Evolutionary conservation across 53 echinoderm and acorn worm genomes (phyloP), one percentile per base, ranked within the genome.

Genomic region (Stichopus horrens): DNA sequence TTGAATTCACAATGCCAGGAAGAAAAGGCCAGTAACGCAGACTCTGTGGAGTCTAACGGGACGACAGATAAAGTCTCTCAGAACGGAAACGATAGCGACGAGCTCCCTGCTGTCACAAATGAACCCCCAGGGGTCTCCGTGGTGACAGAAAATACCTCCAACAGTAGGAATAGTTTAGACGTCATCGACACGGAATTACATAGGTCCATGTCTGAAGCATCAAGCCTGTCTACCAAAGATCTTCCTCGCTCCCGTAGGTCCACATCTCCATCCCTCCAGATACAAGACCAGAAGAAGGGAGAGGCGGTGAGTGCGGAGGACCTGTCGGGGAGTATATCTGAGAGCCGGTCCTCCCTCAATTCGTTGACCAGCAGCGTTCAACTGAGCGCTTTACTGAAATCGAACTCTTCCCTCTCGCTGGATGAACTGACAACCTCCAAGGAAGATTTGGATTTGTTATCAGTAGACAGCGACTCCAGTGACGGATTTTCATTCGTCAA

Each of bases 381-480:
- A 54, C 55, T 83, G 54, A 83, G 84, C 52, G 57, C 84, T 21
- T 22, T 78, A 52, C 57, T 87, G 3, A 87, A 87, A 11, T 74
- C 89, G 55, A 86, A 88, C 56, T 95, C 95, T 16, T 83, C 89
- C 73, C 76, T 86, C 5, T 93, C 95, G 3, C 83, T 97, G 54
- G 98, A 97, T 57, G 98, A 95, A 65, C 77, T 89, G 9, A 87
- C 74, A 77, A 87, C 91, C 3, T 73, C 89, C 7, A 81, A 81
- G 58, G 82, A 86, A 5, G 97, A 95, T 66, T 89, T 91, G 21
- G 98, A 97, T 83, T 93, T 93, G 76, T 84, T 97, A 67, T 97
- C 98, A 1, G 87, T 97, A 37, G 91, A 93, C 83, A 97, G 98
- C 73, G 98, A 97, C 67, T 94, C 95, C 22, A 97, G 98, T n/a